These are phyloP conservation scores for Chloroclystis v-ata DNA, from an alignment of 2,888 invertebrate species.

Conservation along the genomic window DNA sequence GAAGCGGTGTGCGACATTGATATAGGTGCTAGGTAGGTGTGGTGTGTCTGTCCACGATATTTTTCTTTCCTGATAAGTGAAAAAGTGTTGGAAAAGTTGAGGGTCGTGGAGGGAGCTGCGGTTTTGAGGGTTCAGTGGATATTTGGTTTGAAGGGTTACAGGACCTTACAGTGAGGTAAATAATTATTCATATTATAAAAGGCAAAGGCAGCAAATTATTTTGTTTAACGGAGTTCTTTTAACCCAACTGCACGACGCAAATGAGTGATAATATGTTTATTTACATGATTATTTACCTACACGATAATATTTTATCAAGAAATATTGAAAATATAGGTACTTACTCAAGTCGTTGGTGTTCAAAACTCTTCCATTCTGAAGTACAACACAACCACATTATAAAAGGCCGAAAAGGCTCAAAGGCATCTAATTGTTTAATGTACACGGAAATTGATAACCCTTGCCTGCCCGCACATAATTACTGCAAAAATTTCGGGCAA, in stretches of 20 bases:
- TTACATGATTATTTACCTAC: too few species aligned
- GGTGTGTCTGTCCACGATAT: conserved; percentile 12
- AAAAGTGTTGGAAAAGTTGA: conserved; percentile 12
- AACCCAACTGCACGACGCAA: too few species aligned
- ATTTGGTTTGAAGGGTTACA: background rate
- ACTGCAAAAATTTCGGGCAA: conserved; percentile 42
- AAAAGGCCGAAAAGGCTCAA: background rate
- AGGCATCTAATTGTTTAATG: conserved; percentile 5
- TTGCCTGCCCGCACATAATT: conserved; percentile 35
- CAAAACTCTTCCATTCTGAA: too few species aligned
- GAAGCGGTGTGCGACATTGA: conserved; percentile 26
- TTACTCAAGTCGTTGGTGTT: too few species aligned
- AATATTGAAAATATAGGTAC: too few species aligned
- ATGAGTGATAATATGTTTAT: too few species aligned
- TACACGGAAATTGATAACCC: conserved; percentile 17
- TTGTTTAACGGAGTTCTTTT: too few species aligned
- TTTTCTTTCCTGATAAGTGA: conserved; percentile 11
- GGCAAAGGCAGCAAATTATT: too few species aligned
- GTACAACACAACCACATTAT: background rate
- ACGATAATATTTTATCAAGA: too few species aligned
- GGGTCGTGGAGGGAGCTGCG: background rate
- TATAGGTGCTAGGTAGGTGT: conserved; percentile 28
- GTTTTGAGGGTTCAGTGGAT: background rate
- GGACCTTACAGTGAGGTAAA: background rate
- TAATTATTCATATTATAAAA: too few species aligned